These are phyloP conservation scores for Agrochola macilenta DNA, from an alignment of 2,888 invertebrate species.

Conservation along the genomic window DNA sequence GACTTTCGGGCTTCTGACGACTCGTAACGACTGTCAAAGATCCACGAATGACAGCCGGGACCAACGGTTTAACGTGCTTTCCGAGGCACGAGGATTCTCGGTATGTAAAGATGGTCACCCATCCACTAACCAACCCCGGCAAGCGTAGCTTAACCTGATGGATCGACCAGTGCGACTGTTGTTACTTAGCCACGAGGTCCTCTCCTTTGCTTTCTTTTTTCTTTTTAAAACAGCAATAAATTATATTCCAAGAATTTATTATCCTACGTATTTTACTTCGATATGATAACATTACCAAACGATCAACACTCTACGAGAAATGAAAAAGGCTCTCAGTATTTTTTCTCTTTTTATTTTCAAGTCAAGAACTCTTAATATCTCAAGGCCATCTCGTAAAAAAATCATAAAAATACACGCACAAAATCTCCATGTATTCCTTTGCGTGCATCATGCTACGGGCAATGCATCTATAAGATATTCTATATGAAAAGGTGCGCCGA, in stretches of 20 bases:
- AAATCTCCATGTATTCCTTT: conserved; percentile 33
- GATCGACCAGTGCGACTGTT: no score
- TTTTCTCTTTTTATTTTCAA: conserved; percentile 4
- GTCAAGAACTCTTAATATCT: conserved; percentile 17
- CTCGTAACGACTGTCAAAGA: no score
- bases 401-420: conserved; percentile 2
- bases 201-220: no score
- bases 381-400: conserved; percentile 27
- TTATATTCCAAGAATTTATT: not conserved
- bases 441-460: conserved; percentile 38
- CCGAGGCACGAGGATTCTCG: no score
- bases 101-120: no score
- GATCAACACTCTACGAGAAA: not conserved
- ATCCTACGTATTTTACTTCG: not conserved
- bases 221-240: not conserved
- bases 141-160: no score
- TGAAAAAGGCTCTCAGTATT: not conserved
- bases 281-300: not conserved
- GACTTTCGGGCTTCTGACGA: no score
- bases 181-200: no score
- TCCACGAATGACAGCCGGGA: no score
- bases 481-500: conserved; percentile 54
- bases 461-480: conserved; percentile 40
- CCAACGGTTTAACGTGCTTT: no score
- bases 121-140: no score